Percentiles rank a stretch among this genome's conserved stretches.
Evolutionary conservation across 2,113 vertebrate species (phyloP).

Genomic region (Spermophilus dauricus): DNA sequence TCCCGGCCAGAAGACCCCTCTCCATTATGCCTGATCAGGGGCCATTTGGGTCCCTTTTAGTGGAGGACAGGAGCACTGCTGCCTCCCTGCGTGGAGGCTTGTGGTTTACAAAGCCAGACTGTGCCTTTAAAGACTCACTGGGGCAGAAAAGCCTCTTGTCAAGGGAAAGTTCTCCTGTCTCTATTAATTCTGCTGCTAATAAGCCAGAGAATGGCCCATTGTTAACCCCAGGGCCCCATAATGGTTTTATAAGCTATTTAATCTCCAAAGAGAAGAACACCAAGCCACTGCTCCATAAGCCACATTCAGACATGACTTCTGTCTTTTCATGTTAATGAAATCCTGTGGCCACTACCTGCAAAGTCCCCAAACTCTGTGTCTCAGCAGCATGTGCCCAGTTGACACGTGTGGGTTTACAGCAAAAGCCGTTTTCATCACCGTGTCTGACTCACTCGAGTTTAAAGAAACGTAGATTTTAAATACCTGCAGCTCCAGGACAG

Average conservation of each 20-base stretch:
- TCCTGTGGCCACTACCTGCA: neutral
- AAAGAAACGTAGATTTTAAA: neutral
- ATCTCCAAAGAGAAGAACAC: conserved; percentile 1
- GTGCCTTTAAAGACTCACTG: neutral
- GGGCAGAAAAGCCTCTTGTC: neutral
- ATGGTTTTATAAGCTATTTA: conserved; percentile 52
- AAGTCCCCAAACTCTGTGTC: neutral
- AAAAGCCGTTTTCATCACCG: neutral
- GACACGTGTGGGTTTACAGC: neutral
- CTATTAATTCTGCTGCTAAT: conserved; percentile 50
- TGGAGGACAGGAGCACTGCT: neutral
- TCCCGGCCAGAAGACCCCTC: neutral
- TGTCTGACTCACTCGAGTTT: neutral
- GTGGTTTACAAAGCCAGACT: neutral
- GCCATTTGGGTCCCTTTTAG: neutral
- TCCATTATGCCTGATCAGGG: neutral
- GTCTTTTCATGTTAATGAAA: conserved; percentile 18
- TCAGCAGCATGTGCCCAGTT: neutral
- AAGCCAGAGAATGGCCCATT: neutral
- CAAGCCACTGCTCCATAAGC: neutral
- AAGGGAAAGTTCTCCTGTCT: conserved; percentile 59
- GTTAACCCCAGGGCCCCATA: conserved; percentile 6
- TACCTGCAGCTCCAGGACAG: fast-evolving
- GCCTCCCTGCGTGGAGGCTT: neutral
- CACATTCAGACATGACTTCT: neutral